phyloP scores from a whole-genome alignment of 1,140 invertebrate genomes.

The Chironomus striatipennis region DNA sequence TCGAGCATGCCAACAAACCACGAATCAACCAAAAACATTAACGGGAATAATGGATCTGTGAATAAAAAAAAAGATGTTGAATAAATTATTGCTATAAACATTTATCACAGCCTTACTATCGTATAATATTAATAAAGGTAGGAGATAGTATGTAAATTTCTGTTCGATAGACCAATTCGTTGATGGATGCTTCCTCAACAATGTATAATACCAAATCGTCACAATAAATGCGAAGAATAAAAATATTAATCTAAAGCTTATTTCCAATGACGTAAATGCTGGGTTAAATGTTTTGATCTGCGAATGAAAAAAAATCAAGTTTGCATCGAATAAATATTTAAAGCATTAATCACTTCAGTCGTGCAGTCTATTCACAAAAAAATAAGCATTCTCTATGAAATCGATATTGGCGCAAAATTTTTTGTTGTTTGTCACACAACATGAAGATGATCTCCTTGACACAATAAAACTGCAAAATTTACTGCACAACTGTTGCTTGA shows the following conservation, averaged over 20 bases:
- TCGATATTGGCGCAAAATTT: too few relatives aligned
- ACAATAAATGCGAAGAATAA: conserved; percentile 76
- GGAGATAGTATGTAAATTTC: conserved; percentile 85
- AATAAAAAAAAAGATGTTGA: conserved; percentile 27
- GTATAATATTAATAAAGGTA: conserved; percentile 84
- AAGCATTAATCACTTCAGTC: conserved; percentile 41
- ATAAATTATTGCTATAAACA: neutral
- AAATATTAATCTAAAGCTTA: conserved; percentile 94
- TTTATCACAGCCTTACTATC: conserved; percentile 61
- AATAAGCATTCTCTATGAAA: too few relatives aligned
- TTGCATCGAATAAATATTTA: conserved; percentile 20
- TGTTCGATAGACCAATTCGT: conserved; percentile 97
- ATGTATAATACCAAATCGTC: conserved; percentile 84
- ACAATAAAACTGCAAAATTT: too few relatives aligned
- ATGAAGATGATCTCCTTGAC: too few relatives aligned
- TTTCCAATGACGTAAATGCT: conserved; percentile 91
- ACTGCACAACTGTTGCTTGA: too few relatives aligned
- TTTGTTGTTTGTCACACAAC: too few relatives aligned
- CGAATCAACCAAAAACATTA: conserved; percentile 81
- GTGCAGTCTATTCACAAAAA: too few relatives aligned
- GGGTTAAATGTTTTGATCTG: conserved; percentile 96
- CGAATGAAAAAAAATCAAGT: conserved; percentile 40
- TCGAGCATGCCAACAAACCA: conserved; percentile 87
- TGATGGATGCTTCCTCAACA: conserved; percentile 76
- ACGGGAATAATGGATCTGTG: conserved; percentile 87